These are phyloP conservation scores for Zoanthus sociatus DNA, from an alignment of 92 coral and sea anemone genomes.

Conservation along the genomic window DNA sequence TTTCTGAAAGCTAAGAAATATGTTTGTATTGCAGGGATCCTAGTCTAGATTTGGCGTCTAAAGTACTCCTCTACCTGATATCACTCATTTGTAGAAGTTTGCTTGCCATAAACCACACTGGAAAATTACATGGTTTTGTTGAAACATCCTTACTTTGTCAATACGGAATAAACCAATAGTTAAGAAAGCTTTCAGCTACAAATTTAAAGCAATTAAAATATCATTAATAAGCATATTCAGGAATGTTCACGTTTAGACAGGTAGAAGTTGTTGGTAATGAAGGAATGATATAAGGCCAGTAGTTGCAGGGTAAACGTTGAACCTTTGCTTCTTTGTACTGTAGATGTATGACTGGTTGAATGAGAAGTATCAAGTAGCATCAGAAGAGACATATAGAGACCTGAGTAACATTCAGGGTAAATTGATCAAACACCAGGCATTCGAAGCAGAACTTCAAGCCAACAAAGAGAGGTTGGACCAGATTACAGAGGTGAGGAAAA, in stretches of 20 bases:
- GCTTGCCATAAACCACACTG: too few relatives aligned
- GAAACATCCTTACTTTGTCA: too few relatives aligned
- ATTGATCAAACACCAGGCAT: slow-evolving; percentile 89
- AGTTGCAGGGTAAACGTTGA: background rate
- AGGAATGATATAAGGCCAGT: background rate
- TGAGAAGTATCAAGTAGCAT: slow-evolving; percentile 90
- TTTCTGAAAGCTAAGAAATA: too few relatives aligned
- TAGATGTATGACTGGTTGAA: slow-evolving; percentile 99
- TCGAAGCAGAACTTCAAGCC: slow-evolving; percentile 95
- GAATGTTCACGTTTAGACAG: too few relatives aligned
- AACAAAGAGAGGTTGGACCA: slow-evolving; percentile 93
- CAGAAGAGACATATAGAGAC: slow-evolving; percentile 95
- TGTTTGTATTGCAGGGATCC: too few relatives aligned
- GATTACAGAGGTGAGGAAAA: slow-evolving; percentile 82
- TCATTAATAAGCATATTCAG: background rate
- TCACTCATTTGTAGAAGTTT: too few relatives aligned
- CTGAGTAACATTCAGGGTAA: slow-evolving; percentile 96
- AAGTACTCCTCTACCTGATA: too few relatives aligned
- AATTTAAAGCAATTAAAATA: too few relatives aligned
- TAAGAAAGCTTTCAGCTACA: too few relatives aligned
- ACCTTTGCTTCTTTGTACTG: background rate
- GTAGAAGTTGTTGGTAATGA: background rate
- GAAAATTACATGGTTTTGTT: too few relatives aligned
- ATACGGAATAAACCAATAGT: too few relatives aligned
- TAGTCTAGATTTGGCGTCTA: too few relatives aligned